Evolutionary conservation across 1,140 invertebrate genomes (phyloP), one percentile per base, ranked within the genome.

Genomic region (Trypoxylus dichotomus): DNA sequence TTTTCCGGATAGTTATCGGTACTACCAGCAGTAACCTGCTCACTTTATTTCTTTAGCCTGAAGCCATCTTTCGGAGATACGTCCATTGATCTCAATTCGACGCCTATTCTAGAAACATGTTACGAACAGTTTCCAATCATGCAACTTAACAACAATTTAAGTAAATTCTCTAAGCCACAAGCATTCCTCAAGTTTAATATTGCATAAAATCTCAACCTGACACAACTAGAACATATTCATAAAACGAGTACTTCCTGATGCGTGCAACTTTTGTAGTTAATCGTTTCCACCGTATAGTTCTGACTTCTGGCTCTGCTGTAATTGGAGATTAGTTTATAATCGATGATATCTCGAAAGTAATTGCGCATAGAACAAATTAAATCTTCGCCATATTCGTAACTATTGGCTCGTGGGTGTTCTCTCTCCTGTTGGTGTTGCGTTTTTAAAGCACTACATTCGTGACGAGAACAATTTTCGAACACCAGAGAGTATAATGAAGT

Each of bases 361-460:
- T 68, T 68, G 60, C 19, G 60, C 19, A 19, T 13, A 68, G 60
- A 68, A 68, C 21, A 24, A 68, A 68, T 68, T 27, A 68, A 68
- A 68, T 68, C 11, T 68, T 25, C 60, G 5, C 60, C 60, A 68
- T 68, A 24, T 68, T 68, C 60, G 60, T 68, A 54, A n/a, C 8
- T 68, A 68, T 68, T 29, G 15, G 60, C 60, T 68, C 60, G 60
- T 68, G 60, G 60, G 60, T 68, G 60, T 68, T 68, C 60, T 68
- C 19, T 29, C 27, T 24, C 24, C 11, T 54, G 47, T 15, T 21
- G 15, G 47, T 13, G 47, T 58, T 21, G 25, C 60, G 24, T 68
- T 68, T 27, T 27, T 8, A 29, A 13, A 24, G 60, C 60, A 68
- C 27, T 15, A 54, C n/a, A 54, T 68, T 68, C 60, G 60, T 68